phyloP scores from a whole-genome alignment of 2,797 vertebrate genomes.

The Parauchenoglanis ngamensis region DNA sequence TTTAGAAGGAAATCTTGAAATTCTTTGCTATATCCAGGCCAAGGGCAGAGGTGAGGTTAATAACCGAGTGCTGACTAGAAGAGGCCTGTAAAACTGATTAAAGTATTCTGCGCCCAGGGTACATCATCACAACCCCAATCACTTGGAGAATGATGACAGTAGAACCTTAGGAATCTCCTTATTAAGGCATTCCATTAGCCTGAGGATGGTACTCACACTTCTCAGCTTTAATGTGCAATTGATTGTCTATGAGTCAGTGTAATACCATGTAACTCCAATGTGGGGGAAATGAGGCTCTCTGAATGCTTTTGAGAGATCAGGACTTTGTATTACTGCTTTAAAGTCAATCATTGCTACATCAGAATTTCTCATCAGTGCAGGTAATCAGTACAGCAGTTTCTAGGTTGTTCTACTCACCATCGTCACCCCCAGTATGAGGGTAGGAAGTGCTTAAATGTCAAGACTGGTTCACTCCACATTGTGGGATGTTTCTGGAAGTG shows the following conservation, averaged over 20 bases:
- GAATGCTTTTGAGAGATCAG: slow-evolving; percentile 2
- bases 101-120: neutral
- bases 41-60: no score
- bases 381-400: neutral
- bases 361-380: neutral
- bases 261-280: neutral
- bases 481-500: neutral
- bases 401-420: neutral
- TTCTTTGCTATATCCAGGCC: neutral
- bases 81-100: neutral
- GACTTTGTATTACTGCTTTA: slow-evolving; percentile 3
- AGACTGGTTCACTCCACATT: neutral
- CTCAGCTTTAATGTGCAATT: neutral
- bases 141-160: neutral
- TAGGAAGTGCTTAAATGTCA: neutral
- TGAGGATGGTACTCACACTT: neutral
- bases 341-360: neutral
- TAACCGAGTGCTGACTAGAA: neutral
- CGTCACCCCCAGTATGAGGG: neutral
- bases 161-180: neutral
- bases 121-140: neutral
- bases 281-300: neutral
- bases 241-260: neutral
- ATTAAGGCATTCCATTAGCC: neutral
- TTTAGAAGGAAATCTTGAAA: neutral